Evolutionary conservation across 2,888 invertebrate species (phyloP).

Genomic region (Heliconius charithonia): DNA sequence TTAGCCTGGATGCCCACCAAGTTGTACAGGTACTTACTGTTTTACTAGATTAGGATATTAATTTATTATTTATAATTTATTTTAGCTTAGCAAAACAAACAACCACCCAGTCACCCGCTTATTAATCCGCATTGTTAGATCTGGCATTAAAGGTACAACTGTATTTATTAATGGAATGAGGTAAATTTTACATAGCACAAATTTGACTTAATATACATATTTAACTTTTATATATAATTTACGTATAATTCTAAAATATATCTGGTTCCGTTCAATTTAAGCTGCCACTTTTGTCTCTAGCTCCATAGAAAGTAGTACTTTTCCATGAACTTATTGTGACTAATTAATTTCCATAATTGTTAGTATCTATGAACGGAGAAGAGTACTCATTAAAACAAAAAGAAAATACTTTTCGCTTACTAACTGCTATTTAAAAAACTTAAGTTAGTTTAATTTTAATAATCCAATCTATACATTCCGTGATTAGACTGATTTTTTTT

Average conservation of each 20-base stretch:
- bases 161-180: neutral
- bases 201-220: neutral
- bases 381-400: neutral
- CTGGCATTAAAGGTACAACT: neutral
- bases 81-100: constrained; percentile 14
- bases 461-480: constrained; percentile 38
- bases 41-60: constrained; percentile 26
- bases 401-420: neutral
- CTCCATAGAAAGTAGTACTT: neutral
- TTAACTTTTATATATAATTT: neutral
- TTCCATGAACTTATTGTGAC: neutral
- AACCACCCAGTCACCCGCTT: too few relatives aligned
- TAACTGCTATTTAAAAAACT: neutral
- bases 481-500: constrained; percentile 37
- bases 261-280: constrained; percentile 5
- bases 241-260: constrained; percentile 4
- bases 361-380: neutral
- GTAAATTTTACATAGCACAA: neutral
- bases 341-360: neutral
- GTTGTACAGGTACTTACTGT: constrained; percentile 32
- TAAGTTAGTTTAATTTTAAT: constrained; percentile 11
- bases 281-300: neutral
- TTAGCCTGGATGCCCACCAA: constrained; percentile 37
- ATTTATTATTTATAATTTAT: constrained; percentile 31
- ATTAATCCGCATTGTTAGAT: neutral